A percentile compares a stretch with the other conserved stretches of the same genome.
Conservation (phyloP, 1,140 invertebrate genomes). For the Aphaenogaster ashmeadi region DNA sequence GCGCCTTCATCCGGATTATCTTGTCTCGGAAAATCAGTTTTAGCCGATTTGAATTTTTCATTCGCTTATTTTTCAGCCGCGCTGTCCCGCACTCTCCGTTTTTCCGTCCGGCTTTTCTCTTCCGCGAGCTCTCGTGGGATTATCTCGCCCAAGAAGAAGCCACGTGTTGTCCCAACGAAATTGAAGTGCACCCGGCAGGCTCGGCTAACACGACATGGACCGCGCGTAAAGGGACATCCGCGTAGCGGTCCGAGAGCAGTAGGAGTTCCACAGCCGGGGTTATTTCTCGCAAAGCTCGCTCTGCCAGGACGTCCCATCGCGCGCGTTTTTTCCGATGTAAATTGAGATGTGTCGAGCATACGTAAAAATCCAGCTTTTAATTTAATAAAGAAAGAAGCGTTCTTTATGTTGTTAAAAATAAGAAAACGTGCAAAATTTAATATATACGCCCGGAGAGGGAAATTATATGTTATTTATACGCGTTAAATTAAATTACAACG, state of each 20-base stretch:
- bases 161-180: constrained; percentile 74
- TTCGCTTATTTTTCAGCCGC: constrained; percentile 29
- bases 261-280: constrained; percentile 26
- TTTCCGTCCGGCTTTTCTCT: constrained; percentile 36
- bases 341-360: constrained; percentile 55
- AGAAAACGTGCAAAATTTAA: not conserved
- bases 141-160: constrained; percentile 58
- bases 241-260: constrained; percentile 24
- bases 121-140: constrained; percentile 31
- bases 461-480: not conserved
- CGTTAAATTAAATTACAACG: not conserved
- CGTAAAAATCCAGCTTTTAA: constrained; percentile 34
- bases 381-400: constrained; percentile 16
- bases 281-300: constrained; percentile 64
- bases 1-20: constrained; percentile 4
- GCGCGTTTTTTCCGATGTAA: constrained; percentile 55
- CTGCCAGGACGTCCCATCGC: not conserved
- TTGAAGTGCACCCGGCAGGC: constrained; percentile 71
- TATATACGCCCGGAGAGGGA: not conserved
- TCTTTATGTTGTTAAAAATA: constrained; percentile 24
- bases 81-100: not conserved
- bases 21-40: constrained; percentile 41
- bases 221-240: constrained; percentile 55
- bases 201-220: constrained; percentile 58
- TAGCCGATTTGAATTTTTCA: constrained; percentile 55